These are phyloP conservation scores for Amblyteles armatorius DNA, from an alignment of 2,888 invertebrate species.

Conservation along the genomic window DNA sequence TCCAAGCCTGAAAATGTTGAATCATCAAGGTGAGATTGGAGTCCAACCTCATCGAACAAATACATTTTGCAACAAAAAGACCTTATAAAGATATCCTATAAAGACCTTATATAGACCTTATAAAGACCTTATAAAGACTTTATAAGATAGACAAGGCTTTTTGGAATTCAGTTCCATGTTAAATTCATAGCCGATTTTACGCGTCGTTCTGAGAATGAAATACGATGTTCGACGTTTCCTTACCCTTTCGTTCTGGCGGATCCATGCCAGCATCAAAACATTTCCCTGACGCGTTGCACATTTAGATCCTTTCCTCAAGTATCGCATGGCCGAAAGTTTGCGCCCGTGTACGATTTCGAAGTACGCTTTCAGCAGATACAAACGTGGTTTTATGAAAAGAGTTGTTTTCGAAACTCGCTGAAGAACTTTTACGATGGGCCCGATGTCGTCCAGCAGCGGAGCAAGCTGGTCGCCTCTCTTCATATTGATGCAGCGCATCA, in stretches of 20 bases:
- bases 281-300: slow-evolving; percentile 69
- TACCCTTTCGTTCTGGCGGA: slow-evolving; percentile 73
- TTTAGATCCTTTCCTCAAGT: slow-evolving; percentile 69
- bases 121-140: no score
- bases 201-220: neutral
- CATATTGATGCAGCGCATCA: slow-evolving; percentile 72
- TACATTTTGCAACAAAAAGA: neutral
- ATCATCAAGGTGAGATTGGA: neutral
- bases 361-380: slow-evolving; percentile 72
- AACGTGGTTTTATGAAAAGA: slow-evolving; percentile 71
- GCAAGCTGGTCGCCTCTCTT: slow-evolving; percentile 68
- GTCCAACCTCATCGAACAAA: neutral
- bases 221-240: slow-evolving; percentile 19
- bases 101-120: no score
- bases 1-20: slow-evolving; percentile 64
- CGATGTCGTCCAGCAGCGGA: slow-evolving; percentile 57
- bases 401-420: slow-evolving; percentile 1
- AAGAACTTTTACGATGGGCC: slow-evolving; percentile 61
- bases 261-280: slow-evolving; percentile 70
- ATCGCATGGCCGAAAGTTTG: slow-evolving; percentile 1
- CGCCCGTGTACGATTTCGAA: slow-evolving; percentile 64
- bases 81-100: no score
- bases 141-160: no score
- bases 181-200: no score
- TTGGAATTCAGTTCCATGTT: no score